Evolutionary conservation across 2,888 invertebrate genomes (phyloP), one percentile per base, ranked within the genome.

Genomic region (Stratiomys singularior): DNA sequence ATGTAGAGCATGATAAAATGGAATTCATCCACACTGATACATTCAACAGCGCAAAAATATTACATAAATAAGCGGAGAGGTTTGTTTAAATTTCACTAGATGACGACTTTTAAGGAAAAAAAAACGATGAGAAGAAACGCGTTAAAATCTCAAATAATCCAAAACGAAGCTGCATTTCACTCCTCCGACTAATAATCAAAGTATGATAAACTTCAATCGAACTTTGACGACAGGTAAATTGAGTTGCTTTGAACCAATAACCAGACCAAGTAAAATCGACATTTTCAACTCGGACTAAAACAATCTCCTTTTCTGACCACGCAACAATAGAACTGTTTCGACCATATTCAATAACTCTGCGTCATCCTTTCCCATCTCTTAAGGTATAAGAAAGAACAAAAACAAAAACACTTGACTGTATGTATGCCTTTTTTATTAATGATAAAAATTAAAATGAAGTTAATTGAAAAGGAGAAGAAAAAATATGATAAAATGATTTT

Each of bases 401-500:
- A 72, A 72, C 11, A 47, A 58, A 18, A 74, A 74, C 74, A 74
- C 74, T 74, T 74, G 74, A 74, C 74, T 74, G 74, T 74, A 74
- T 74, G 74, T 60, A 74, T 74, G 74, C 74, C 74, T 74, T 74
- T 74, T 74, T 74, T 74, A 69, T 69, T 69, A 69, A 47, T 69
- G 27, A 69, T 69, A 69, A 23, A 67, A 69, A 25, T 47, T 23
- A 47, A 69, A 25, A 25, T 60, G 60, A 60, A 60, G 60, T 60
- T 60, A 60, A 47, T 15, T 15, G 47, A 69, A 37, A 72, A 58
- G 9, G 46, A 72, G 46, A 74, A 15, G 30, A 15, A 56, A 72
- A 69, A 46, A 69, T 9, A 72, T 52, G 74, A 74, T 60, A 30
- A 74, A 44, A 47, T n/a, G 30, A 74, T 23, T 74, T 74, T 74